Evolutionary conservation across 2,113 vertebrate genomes (phyloP).

Genomic region (Chionodraco myersi): DNA sequence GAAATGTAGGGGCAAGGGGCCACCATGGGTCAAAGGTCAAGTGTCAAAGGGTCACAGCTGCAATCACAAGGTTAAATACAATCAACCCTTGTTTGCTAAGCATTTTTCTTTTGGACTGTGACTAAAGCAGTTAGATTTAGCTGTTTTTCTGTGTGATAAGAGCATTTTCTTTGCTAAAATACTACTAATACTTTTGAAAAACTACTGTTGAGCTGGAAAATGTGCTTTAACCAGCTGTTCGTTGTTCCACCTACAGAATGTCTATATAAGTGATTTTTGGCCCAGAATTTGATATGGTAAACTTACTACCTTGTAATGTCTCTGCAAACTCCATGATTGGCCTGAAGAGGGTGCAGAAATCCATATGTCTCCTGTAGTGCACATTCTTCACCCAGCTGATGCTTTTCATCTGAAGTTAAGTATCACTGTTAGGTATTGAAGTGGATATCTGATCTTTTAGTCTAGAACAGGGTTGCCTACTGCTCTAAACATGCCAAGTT

Average conservation of each 20-base stretch:
- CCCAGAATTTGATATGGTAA: not conserved
- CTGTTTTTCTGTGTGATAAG: not conserved
- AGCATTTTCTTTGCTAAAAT: not conserved
- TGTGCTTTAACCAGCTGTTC: not conserved
- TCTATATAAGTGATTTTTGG: not conserved
- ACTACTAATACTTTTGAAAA: not conserved
- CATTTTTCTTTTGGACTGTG: slow-evolving; percentile 5
- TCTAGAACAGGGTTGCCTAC: not conserved
- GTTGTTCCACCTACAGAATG: not conserved
- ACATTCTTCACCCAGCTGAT: not conserved
- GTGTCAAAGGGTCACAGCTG: slow-evolving; percentile 43
- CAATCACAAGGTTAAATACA: slow-evolving; percentile 40
- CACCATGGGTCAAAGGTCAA: slow-evolving; percentile 56
- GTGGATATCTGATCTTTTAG: slow-evolving; percentile 1
- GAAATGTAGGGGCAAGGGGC: slow-evolving; percentile 17
- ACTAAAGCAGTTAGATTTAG: not conserved
- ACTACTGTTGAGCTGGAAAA: not conserved
- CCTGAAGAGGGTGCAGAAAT: not conserved
- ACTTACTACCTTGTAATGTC: not conserved
- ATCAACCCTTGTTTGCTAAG: slow-evolving; percentile 21
- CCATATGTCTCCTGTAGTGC: not conserved
- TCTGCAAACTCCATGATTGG: not conserved
- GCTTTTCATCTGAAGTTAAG: not conserved
- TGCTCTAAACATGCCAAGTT: not conserved
- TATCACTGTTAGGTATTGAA: not conserved